These are phyloP conservation scores for Nothura maculosa DNA, from an alignment of 2,797 vertebrate species.

Conservation along the genomic window DNA sequence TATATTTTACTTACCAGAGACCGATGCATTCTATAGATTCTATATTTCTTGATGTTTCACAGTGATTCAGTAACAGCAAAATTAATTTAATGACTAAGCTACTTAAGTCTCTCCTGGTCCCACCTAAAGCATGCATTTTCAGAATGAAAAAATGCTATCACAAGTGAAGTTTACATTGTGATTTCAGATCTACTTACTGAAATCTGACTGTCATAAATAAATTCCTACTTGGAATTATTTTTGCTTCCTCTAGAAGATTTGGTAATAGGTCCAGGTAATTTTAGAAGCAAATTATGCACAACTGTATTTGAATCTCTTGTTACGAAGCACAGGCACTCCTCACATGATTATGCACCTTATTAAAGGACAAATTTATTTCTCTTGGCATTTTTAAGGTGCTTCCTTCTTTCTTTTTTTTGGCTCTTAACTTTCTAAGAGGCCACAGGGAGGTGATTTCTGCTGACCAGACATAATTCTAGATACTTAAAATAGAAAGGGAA, in stretches of 20 bases:
- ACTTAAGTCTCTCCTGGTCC: background rate
- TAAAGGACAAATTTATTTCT: slow-evolving; percentile 27
- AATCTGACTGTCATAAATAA: slow-evolving; percentile 12
- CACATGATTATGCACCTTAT: background rate
- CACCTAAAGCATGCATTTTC: background rate
- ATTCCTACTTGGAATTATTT: background rate
- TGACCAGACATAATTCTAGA: background rate
- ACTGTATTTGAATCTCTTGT: background rate
- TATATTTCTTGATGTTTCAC: background rate
- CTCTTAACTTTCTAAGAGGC: background rate
- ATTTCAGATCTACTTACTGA: background rate
- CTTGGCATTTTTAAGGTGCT: background rate
- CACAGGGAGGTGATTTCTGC: background rate
- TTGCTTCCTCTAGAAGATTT: background rate
- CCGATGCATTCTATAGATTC: background rate
- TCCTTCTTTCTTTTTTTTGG: too few relatives aligned
- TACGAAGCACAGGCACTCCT: slow-evolving; percentile 1
- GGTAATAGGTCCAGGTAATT: slow-evolving; percentile 9
- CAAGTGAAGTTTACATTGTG: background rate
- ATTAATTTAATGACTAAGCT: background rate
- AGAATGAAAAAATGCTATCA: background rate
- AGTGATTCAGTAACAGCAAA: background rate
- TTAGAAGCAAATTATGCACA: slow-evolving; percentile 8
- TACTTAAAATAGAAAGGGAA: background rate
- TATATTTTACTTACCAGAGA: background rate